Conservation (phyloP, 1,140 invertebrate species). For the Sitophilus oryzae region DNA sequence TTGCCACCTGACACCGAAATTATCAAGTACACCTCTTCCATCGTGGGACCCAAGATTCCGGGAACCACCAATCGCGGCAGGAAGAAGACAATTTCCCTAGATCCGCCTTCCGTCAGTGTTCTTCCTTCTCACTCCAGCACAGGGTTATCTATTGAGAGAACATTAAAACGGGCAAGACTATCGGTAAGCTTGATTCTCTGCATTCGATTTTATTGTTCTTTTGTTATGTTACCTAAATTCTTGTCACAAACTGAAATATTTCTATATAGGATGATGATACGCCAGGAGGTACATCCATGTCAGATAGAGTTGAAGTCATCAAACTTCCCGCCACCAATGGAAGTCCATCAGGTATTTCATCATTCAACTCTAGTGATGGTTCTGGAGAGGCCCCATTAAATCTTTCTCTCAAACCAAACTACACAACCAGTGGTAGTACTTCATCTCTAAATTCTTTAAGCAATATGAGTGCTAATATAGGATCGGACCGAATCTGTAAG, state of each 20-base stretch:
- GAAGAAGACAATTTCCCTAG: slow-evolving; percentile 80
- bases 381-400: slow-evolving; percentile 72
- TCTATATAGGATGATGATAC: slow-evolving; percentile 30
- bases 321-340: slow-evolving; percentile 58
- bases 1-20: slow-evolving; percentile 84
- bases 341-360: slow-evolving; percentile 37
- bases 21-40: slow-evolving; percentile 80
- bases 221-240: too few species aligned
- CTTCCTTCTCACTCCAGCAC: slow-evolving; percentile 41
- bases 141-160: slow-evolving; percentile 47
- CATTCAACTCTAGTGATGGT: slow-evolving; percentile 38
- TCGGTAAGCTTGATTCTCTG: slow-evolving; percentile 26
- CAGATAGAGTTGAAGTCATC: slow-evolving; percentile 69
- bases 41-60: slow-evolving; percentile 73
- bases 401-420: slow-evolving; percentile 68
- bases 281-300: slow-evolving; percentile 31
- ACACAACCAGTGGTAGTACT: slow-evolving; percentile 44
- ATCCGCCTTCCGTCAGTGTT: slow-evolving; percentile 72
- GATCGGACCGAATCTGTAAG: slow-evolving; percentile 51
- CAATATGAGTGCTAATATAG: slow-evolving; percentile 48
- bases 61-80: slow-evolving; percentile 74
- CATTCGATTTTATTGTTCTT: neutral
- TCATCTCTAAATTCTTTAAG: slow-evolving; percentile 52
- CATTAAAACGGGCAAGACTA: slow-evolving; percentile 48
- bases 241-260: neutral